These are phyloP conservation scores for Melanerpes aurifrons DNA, from an alignment of 2,113 vertebrate species.

Conservation along the genomic window DNA sequence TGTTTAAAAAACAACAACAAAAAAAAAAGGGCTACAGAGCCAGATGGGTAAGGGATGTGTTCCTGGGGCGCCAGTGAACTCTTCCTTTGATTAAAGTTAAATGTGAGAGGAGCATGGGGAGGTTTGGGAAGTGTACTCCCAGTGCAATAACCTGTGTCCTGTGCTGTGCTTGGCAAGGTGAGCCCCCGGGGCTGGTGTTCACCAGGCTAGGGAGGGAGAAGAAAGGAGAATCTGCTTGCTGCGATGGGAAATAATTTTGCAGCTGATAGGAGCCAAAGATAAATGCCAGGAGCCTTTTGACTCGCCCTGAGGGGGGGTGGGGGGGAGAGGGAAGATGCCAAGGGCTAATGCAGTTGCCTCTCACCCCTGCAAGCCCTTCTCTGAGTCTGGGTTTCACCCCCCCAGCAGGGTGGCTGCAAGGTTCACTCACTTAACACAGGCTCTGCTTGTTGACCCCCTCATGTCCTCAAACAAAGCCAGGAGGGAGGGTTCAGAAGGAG, in stretches of 20 bases:
- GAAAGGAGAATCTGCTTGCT: not conserved
- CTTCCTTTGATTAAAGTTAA: not conserved
- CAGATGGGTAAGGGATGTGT: not conserved
- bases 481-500: not conserved
- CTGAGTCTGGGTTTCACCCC: not conserved
- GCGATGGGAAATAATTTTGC: not conserved
- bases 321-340: not conserved
- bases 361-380: fast-evolving
- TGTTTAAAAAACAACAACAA: not conserved
- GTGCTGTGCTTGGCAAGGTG: not conserved
- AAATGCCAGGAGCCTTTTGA: not conserved
- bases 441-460: not conserved
- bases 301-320: not conserved
- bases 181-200: not conserved
- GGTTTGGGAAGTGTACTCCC: not conserved
- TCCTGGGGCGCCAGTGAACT: not conserved
- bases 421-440: not conserved
- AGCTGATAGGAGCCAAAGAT: not conserved
- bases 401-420: not conserved
- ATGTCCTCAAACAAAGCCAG: not conserved
- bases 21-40: not conserved
- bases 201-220: not conserved
- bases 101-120: not conserved
- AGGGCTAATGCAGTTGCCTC: not conserved
- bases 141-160: not conserved